Evolutionary conservation across 2,888 invertebrate genomes (phyloP).

Genomic region (Globia sparganii): DNA sequence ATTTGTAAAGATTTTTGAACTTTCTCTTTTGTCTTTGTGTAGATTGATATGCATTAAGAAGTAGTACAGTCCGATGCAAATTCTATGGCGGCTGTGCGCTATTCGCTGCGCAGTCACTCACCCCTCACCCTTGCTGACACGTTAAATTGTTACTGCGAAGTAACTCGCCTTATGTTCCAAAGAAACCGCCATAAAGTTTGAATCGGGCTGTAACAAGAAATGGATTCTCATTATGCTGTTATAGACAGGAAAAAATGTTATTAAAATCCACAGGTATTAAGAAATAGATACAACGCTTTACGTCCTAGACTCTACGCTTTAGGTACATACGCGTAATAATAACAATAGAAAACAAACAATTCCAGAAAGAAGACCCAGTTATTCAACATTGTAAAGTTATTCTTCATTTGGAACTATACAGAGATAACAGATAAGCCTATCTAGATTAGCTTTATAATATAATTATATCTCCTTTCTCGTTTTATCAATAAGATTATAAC

Average conservation of each 20-base stretch:
- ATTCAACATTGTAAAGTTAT: conserved; percentile 10
- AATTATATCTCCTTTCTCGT: neutral
- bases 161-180: neutral
- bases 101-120: neutral
- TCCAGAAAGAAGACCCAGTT: neutral
- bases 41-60: neutral
- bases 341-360: neutral
- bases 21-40: neutral
- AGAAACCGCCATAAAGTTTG: neutral
- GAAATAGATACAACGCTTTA: neutral
- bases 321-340: neutral
- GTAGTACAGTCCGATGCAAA: neutral
- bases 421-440: conserved; percentile 14
- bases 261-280: neutral
- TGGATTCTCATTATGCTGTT: neutral
- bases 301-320: neutral
- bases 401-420: conserved; percentile 7
- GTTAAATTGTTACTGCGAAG: too few species aligned
- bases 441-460: conserved; percentile 7
- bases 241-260: neutral
- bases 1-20: conserved; percentile 29
- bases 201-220: neutral
- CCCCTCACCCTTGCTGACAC: too few species aligned
- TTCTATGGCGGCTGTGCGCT: neutral
- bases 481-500: conserved; percentile 23